Conservation (phyloP, 2,888 invertebrate genomes). For the Lasioglossum lativentre region DNA sequence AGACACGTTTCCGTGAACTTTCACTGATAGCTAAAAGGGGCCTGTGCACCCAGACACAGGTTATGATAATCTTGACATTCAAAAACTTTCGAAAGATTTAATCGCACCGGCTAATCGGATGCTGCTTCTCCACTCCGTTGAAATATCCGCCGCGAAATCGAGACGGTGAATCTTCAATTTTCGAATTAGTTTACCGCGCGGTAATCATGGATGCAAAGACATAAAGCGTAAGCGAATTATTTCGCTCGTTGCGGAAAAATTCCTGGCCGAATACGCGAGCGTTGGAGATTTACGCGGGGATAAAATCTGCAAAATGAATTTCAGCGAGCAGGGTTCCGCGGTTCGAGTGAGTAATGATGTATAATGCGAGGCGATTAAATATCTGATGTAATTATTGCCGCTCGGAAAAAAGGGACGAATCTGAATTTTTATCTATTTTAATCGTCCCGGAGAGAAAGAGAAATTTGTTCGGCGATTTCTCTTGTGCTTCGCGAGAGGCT, state of each 20-base stretch:
- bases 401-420: not conserved
- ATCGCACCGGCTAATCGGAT: not conserved
- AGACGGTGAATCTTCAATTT: not conserved
- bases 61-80: slow-evolving; percentile 51
- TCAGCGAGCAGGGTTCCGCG: not conserved
- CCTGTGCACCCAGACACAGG: slow-evolving; percentile 5
- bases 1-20: slow-evolving; percentile 58
- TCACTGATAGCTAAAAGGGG: slow-evolving; percentile 42
- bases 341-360: not conserved
- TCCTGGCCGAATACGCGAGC: not conserved
- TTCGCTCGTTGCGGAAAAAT: not conserved
- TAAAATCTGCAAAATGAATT: slow-evolving; percentile 9
- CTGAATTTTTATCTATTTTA: not conserved
- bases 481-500: not conserved
- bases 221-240: not conserved
- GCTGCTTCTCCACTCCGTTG: not conserved
- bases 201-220: not conserved
- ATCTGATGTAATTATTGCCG: not conserved
- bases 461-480: not conserved
- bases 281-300: not conserved
- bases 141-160: not conserved
- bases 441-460: not conserved
- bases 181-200: not conserved
- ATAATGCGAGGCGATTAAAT: not conserved
- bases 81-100: slow-evolving; percentile 28